Percentiles rank a stretch among this genome's conserved stretches.
Evolutionary conservation across 2,888 invertebrate species (phyloP).

Genomic region (Isotomurus palustris): DNA sequence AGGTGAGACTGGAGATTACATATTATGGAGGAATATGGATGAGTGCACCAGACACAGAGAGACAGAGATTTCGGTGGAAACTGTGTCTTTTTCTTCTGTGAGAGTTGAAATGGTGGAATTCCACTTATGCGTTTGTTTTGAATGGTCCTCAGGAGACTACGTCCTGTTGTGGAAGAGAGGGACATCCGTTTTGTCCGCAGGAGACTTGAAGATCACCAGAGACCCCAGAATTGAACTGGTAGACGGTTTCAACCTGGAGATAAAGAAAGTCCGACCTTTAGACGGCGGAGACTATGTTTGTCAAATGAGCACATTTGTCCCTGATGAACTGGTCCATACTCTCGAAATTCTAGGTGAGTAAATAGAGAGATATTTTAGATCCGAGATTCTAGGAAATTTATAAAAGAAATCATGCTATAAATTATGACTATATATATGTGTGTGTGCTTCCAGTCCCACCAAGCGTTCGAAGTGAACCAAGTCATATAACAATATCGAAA

Average conservation of each 20-base stretch:
- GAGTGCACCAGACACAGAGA: too few relatives aligned
- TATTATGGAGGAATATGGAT: too few relatives aligned
- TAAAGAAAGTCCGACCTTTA: constrained; percentile 65
- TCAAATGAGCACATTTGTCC: constrained; percentile 65
- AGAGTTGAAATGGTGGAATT: too few relatives aligned
- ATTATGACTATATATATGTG: constrained; percentile 33
- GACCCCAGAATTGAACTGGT: constrained; percentile 64
- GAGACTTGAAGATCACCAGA: constrained; percentile 65
- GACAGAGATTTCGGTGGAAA: too few relatives aligned
- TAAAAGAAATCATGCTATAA: not conserved
- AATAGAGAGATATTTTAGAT: too few relatives aligned
- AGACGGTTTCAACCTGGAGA: constrained; percentile 66
- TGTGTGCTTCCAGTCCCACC: constrained; percentile 57
- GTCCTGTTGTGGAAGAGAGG: constrained; percentile 66
- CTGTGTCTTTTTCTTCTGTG: too few relatives aligned
- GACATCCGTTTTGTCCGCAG: constrained; percentile 65
- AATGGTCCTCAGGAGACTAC: constrained; percentile 59
- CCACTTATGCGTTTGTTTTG: too few relatives aligned
- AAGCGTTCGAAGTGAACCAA: constrained; percentile 63
- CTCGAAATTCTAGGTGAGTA: constrained; percentile 65
- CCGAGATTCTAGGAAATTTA: too few relatives aligned
- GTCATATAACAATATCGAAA: constrained; percentile 63
- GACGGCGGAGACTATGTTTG: constrained; percentile 71
- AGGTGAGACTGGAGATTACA: too few relatives aligned
- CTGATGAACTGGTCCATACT: constrained; percentile 67